These are phyloP conservation scores for Strigamia maritima DNA, from an alignment of 2,888 invertebrate genomes.

Conservation along the genomic window DNA sequence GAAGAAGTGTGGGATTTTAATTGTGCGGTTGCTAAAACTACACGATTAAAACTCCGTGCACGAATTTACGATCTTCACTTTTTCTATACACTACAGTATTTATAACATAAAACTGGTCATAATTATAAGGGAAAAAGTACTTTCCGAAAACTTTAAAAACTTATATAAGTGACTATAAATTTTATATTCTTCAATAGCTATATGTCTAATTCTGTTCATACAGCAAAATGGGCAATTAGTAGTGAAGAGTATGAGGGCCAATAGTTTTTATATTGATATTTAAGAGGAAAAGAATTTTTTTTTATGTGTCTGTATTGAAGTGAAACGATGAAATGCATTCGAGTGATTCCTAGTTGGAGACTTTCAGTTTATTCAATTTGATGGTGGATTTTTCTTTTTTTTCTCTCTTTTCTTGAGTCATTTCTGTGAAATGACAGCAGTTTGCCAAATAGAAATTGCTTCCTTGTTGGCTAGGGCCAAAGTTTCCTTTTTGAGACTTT, in stretches of 20 bases:
- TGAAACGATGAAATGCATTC: neutral
- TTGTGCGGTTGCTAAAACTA: too few relatives aligned
- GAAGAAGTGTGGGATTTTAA: too few relatives aligned
- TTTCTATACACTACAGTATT: too few relatives aligned
- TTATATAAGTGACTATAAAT: too few relatives aligned
- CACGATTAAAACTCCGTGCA: too few relatives aligned
- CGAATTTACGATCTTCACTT: too few relatives aligned
- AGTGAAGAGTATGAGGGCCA: neutral
- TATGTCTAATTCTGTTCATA: too few relatives aligned
- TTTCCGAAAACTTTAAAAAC: too few relatives aligned
- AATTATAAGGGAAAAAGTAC: too few relatives aligned
- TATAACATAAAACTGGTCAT: too few relatives aligned
- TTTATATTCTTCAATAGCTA: too few relatives aligned
- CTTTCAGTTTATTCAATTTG: slow-evolving; percentile 17
- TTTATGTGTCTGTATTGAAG: neutral
- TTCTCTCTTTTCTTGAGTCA: neutral
- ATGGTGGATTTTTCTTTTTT: slow-evolving; percentile 2
- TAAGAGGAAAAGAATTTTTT: neutral
- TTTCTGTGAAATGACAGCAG: slow-evolving; percentile 29
- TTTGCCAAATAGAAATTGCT: slow-evolving; percentile 29
- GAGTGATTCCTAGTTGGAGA: slow-evolving; percentile 1
- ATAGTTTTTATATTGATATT: neutral
- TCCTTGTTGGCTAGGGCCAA: slow-evolving; percentile 6
- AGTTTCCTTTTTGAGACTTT: neutral
- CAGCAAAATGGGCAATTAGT: neutral